These are phyloP conservation scores for Callipepla californica DNA, from an alignment of 2,113 vertebrate species.

Conservation along the genomic window DNA sequence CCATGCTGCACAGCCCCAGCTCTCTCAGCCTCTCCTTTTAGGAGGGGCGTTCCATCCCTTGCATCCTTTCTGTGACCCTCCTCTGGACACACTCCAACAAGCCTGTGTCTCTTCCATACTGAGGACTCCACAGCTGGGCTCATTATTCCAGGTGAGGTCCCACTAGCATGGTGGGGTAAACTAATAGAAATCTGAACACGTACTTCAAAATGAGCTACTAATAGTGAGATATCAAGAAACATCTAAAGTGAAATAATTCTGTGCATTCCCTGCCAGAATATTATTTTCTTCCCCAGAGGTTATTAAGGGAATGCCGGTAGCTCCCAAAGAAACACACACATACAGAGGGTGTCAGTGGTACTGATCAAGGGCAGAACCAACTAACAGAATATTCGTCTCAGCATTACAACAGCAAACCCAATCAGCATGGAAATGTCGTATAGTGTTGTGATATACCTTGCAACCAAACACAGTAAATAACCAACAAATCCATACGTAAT, in stretches of 20 bases:
- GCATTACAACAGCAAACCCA: not conserved
- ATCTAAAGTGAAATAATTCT: not conserved
- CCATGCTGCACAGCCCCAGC: too few relatives aligned
- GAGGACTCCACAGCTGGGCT: too few relatives aligned
- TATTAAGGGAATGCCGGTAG: fast-evolving
- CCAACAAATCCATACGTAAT: not conserved
- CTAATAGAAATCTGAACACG: not conserved
- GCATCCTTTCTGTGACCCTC: too few relatives aligned
- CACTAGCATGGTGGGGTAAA: not conserved
- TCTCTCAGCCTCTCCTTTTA: too few relatives aligned
- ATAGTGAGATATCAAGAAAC: not conserved
- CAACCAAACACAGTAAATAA: not conserved
- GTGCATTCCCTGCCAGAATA: not conserved
- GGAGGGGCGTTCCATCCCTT: too few relatives aligned
- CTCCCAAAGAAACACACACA: not conserved
- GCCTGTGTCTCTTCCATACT: too few relatives aligned
- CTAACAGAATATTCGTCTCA: not conserved
- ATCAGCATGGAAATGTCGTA: not conserved
- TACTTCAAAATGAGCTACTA: not conserved
- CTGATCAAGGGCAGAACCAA: not conserved
- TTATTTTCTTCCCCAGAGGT: not conserved
- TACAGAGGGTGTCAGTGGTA: not conserved
- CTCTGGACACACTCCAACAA: too few relatives aligned
- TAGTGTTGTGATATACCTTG: not conserved
- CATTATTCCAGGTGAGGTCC: too few relatives aligned